Evolutionary conservation across 2,113 vertebrate genomes (phyloP).

Genomic region (Chauna torquata): DNA sequence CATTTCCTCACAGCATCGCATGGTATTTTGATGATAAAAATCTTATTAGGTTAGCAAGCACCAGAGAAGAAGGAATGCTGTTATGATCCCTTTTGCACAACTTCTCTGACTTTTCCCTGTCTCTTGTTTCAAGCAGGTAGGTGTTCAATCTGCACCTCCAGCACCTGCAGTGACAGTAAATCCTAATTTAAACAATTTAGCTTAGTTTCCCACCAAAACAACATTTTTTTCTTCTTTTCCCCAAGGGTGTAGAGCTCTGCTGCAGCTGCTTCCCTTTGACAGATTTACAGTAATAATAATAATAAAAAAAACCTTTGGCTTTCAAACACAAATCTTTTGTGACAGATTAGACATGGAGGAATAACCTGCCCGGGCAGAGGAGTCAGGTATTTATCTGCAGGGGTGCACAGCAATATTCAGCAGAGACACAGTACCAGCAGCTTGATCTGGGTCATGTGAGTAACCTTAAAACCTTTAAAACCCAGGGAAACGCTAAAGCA

Average conservation of each 20-base stretch:
- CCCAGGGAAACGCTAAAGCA: not conserved
- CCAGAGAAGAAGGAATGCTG: not conserved
- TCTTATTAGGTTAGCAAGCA: not conserved
- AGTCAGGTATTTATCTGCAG: slow-evolving; percentile 55
- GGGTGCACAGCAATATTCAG: slow-evolving; percentile 13
- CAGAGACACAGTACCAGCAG: not conserved
- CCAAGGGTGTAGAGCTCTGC: slow-evolving; percentile 41
- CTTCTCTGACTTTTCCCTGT: slow-evolving; percentile 17
- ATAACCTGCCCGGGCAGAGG: slow-evolving; percentile 6
- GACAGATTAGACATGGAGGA: slow-evolving; percentile 43
- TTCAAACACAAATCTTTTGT: slow-evolving; percentile 63
- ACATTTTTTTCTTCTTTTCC: slow-evolving; percentile 27
- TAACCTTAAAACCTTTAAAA: slow-evolving; percentile 50
- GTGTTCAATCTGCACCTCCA: slow-evolving; percentile 44
- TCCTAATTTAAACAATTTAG: slow-evolving; percentile 61
- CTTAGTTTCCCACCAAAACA: slow-evolving; percentile 43
- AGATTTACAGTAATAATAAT: slow-evolving; percentile 63
- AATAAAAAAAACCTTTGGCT: slow-evolving; percentile 30
- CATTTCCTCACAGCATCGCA: not conserved
- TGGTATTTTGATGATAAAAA: not conserved
- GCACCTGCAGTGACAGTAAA: slow-evolving; percentile 44
- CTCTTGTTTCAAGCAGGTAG: not conserved
- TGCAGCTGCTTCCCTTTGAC: slow-evolving; percentile 52
- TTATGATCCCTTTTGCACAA: not conserved
- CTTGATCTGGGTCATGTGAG: not conserved